phyloP scores from a whole-genome alignment of 2,888 invertebrate species.

The Ormyrus thymus region DNA sequence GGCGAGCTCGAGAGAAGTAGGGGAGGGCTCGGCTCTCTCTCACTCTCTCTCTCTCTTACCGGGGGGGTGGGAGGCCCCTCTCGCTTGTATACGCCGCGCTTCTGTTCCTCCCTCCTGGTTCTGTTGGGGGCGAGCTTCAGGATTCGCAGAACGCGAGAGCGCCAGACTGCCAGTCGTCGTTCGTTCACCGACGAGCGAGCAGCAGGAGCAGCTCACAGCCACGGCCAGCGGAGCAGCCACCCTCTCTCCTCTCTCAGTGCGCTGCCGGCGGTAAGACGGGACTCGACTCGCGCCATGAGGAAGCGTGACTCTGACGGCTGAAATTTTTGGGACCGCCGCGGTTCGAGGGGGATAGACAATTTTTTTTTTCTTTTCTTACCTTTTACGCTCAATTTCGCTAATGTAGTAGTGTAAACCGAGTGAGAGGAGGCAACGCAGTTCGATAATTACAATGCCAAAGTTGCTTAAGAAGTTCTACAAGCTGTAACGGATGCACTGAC shows the following conservation, averaged over 20 bases:
- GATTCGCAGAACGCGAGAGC: slow-evolving; percentile 57
- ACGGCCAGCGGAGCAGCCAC: not conserved
- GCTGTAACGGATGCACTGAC: not conserved
- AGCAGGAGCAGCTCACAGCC: slow-evolving; percentile 38
- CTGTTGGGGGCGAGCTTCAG: slow-evolving; percentile 60
- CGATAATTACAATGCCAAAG: slow-evolving; percentile 13
- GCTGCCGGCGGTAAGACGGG: slow-evolving; percentile 27
- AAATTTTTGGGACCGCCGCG: no score
- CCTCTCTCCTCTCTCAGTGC: slow-evolving; percentile 34
- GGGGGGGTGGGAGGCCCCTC: not conserved
- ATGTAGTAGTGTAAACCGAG: not conserved
- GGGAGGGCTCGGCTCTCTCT: no score
- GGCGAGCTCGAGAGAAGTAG: not conserved
- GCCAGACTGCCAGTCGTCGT: slow-evolving; percentile 71
- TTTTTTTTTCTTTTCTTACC: no score
- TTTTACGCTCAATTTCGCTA: no score
- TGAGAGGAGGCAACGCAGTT: not conserved
- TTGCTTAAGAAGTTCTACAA: not conserved
- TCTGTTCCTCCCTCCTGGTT: slow-evolving; percentile 50
- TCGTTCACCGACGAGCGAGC: slow-evolving; percentile 71
- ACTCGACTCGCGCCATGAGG: not conserved
- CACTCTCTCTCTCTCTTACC: not conserved
- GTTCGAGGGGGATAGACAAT: no score
- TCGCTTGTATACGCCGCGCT: not conserved
- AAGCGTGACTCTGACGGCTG: no score